Evolutionary conservation across 2,797 vertebrate species (phyloP).

Genomic region (Meriones psammophilus): DNA sequence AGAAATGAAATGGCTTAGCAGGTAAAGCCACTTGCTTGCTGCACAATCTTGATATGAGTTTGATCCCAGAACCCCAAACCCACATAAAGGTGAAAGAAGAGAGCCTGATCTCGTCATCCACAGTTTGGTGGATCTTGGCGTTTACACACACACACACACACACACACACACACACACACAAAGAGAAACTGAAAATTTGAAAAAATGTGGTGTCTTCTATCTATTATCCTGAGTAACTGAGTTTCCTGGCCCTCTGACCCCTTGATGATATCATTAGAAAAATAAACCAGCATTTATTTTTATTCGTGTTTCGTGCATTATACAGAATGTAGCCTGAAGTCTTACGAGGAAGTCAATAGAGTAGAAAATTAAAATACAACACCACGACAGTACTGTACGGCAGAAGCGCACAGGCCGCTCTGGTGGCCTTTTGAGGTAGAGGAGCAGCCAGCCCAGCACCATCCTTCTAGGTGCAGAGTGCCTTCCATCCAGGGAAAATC

Average conservation of each 20-base stretch:
- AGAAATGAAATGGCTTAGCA: neutral
- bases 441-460: neutral
- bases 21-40: neutral
- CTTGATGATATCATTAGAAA: slow-evolving; percentile 8
- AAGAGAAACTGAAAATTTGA: neutral
- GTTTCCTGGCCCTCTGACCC: slow-evolving; percentile 18
- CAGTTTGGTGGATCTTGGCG: neutral
- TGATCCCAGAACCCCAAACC: neutral
- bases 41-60: neutral
- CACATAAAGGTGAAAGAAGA: neutral
- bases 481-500: neutral
- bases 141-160: neutral
- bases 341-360: neutral
- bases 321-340: slow-evolving; percentile 6
- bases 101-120: neutral
- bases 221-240: neutral
- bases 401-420: neutral
- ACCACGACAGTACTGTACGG: neutral
- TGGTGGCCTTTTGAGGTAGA: no score
- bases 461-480: neutral
- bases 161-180: neutral
- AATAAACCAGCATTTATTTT: slow-evolving; percentile 45
- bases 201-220: neutral
- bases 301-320: slow-evolving; percentile 39
- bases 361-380: neutral